These are phyloP conservation scores for Empidonax traillii DNA, from an alignment of 2,113 vertebrate species.

Conservation along the genomic window DNA sequence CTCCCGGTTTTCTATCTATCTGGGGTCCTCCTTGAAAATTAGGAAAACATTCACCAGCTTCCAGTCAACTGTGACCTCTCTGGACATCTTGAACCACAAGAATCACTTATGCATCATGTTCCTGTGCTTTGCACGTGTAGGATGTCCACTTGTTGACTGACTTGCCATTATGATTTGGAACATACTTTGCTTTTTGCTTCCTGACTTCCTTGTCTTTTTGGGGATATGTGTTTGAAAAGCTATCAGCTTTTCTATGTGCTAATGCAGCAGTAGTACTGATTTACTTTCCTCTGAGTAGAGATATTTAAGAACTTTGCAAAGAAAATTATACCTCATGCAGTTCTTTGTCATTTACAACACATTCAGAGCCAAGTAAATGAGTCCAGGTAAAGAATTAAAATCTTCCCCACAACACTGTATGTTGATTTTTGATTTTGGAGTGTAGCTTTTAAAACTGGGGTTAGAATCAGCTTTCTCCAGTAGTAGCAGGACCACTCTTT, in stretches of 20 bases:
- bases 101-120: fast-evolving
- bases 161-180: background rate
- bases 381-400: background rate
- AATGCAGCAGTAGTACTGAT: background rate
- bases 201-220: background rate
- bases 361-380: background rate
- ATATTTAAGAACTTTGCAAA: background rate
- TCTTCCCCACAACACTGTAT: background rate
- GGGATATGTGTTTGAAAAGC: background rate
- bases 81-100: background rate
- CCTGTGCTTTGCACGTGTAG: background rate
- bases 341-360: background rate
- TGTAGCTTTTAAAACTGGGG: background rate
- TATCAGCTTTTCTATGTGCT: background rate
- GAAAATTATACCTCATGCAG: background rate
- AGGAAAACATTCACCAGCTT: background rate
- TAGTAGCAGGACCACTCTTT: background rate
- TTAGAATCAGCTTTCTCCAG: background rate
- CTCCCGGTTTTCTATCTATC: no score
- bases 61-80: background rate
- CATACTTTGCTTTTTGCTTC: background rate
- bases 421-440: background rate
- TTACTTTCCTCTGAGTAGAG: background rate
- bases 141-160: background rate
- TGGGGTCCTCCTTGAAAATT: background rate